Percentiles rank a stretch among this genome's conserved stretches.
Conservation (phyloP, 2,888 invertebrate genomes). For the Lepidochitona cinerea region DNA sequence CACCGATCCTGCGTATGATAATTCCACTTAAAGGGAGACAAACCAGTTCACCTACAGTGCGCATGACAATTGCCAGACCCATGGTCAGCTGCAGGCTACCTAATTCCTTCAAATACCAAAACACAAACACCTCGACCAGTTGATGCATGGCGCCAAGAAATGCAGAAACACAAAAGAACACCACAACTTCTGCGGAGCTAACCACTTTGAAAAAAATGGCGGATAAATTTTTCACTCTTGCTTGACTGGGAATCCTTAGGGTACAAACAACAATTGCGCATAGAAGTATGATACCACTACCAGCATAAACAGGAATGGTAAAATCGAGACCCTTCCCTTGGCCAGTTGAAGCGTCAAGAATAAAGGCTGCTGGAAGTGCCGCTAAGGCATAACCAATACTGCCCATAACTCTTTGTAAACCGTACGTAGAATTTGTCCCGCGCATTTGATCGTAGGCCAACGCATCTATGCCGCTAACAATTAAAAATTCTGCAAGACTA, state of each 20-base stretch:
- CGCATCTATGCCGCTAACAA: constrained; percentile 24
- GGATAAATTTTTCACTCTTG: not conserved
- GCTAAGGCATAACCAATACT: constrained; percentile 22
- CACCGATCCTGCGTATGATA: constrained; percentile 81
- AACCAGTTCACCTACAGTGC: constrained; percentile 32
- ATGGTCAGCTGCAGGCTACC: constrained; percentile 24
- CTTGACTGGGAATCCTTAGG: not conserved
- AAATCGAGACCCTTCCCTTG: not conserved
- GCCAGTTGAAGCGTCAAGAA: constrained; percentile 10
- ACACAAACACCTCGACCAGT: not conserved
- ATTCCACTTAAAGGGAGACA: constrained; percentile 83
- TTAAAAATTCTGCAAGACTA: not conserved
- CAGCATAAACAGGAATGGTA: not conserved
- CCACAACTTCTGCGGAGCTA: not conserved
- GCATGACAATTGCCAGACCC: constrained; percentile 33
- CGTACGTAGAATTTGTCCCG: constrained; percentile 18
- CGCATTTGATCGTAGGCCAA: constrained; percentile 28
- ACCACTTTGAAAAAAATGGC: not conserved
- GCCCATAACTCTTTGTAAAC: constrained; percentile 32
- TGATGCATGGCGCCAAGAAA: not conserved
- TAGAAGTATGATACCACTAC: not conserved
- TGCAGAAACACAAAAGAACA: not conserved
- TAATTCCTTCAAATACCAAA: constrained; percentile 60
- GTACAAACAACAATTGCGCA: not conserved
- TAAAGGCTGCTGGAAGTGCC: constrained; percentile 11